Percentiles rank a stretch among this genome's conserved stretches.
Conservation (phyloP, 2,797 vertebrate genomes). For the Pangasius krempfi region DNA sequence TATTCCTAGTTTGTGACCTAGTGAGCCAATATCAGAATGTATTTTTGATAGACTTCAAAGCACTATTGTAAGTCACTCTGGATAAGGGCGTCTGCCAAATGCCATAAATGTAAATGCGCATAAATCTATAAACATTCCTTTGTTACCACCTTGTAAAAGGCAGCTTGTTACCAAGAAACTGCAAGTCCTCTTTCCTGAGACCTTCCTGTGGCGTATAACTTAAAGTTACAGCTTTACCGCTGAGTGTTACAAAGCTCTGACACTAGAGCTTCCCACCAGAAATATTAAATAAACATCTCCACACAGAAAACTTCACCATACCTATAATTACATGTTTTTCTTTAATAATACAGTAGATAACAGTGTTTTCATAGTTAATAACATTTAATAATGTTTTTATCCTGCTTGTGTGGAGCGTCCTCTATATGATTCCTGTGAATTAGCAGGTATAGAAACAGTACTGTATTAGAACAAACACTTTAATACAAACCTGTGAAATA, state of each 20-base stretch:
- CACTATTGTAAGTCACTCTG: no score
- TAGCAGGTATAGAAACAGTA: not conserved
- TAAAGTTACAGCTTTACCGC: not conserved
- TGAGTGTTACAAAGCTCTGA: not conserved
- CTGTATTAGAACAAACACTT: not conserved
- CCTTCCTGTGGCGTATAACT: not conserved
- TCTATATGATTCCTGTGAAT: not conserved
- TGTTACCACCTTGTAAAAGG: no score
- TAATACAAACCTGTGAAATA: not conserved
- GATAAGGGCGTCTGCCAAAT: no score
- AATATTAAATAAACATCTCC: not conserved
- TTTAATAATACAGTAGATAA: not conserved
- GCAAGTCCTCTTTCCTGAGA: not conserved
- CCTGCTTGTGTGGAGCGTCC: no score
- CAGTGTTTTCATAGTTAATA: not conserved
- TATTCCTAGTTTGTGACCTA: no score
- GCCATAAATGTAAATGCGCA: no score
- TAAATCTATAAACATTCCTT: no score
- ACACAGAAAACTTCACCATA: not conserved
- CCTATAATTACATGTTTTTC: not conserved
- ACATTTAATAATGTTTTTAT: not conserved
- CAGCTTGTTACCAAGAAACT: no score
- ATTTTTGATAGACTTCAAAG: no score
- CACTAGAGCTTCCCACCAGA: not conserved
- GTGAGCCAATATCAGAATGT: no score